Conservation (phyloP, 2,888 invertebrate species). For the Cephus pulcher region DNA sequence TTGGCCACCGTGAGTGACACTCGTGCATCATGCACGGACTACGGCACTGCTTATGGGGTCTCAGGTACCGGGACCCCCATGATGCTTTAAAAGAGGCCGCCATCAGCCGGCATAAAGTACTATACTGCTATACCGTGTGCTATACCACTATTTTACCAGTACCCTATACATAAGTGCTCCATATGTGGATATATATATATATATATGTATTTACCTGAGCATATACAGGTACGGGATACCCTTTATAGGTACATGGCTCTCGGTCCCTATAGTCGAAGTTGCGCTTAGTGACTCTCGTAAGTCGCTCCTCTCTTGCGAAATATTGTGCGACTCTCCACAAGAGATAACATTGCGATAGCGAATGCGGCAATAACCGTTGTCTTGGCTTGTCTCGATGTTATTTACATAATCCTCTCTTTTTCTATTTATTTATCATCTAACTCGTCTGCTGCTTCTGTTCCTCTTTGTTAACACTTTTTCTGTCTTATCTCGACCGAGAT, state of each 20-base stretch:
- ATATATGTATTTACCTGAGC: background rate
- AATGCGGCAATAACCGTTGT: constrained; percentile 31
- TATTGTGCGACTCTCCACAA: constrained; percentile 21
- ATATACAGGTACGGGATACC: constrained; percentile 9
- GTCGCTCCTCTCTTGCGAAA: constrained; percentile 25
- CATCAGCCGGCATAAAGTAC: background rate
- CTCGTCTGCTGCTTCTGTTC: background rate
- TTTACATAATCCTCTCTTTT: background rate
- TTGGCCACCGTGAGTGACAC: background rate
- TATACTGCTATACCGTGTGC: background rate
- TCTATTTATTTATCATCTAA: background rate
- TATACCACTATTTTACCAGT: background rate
- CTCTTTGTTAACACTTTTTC: background rate
- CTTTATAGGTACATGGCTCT: constrained; percentile 21
- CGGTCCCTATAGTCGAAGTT: constrained; percentile 6
- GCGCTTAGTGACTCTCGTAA: background rate
- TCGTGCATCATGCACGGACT: background rate
- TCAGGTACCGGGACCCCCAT: background rate
- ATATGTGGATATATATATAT: background rate
- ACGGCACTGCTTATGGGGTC: background rate
- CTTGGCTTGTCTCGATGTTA: background rate
- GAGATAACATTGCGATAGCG: constrained; percentile 36
- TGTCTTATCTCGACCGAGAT: background rate
- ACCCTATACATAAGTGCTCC: background rate
- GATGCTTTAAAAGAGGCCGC: background rate